phyloP scores from a whole-genome alignment of 2,113 vertebrate genomes.

The Macaca fascicularis region T2T-MFA8v1.1 NC_088376.1:163866501-163867000 shows the following conservation, averaged over 20 bases:
- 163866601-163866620: background rate
- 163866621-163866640: background rate
- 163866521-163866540: background rate
- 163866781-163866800: background rate
- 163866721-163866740: background rate
- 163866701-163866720: background rate
- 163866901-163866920: background rate
- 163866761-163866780: background rate
- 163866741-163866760: background rate
- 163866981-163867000: background rate
- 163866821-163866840: background rate
- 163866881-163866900: background rate
- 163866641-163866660: background rate
- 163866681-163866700: background rate
- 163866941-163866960: background rate
- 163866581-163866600: background rate
- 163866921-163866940: background rate
- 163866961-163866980: background rate
- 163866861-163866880: background rate
- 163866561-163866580: background rate
- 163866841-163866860: background rate
- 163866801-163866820: background rate
- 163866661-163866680: background rate
- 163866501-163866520: background rate
- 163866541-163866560: background rate